Evolutionary conservation across 2,113 vertebrate genomes (phyloP).

Genomic region (Hucho hucho): DNA sequence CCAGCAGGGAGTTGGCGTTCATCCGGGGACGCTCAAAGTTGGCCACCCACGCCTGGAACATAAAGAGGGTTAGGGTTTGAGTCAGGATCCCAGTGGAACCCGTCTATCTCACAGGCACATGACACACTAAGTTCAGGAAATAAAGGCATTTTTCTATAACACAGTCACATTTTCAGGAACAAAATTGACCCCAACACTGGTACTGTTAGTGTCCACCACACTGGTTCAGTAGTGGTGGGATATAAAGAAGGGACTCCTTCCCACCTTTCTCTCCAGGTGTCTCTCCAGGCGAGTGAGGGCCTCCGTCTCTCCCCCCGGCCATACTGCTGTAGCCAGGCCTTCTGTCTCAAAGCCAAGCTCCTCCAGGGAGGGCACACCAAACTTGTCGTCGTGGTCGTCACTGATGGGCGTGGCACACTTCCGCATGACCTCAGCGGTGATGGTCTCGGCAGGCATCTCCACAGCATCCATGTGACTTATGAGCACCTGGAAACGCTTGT

Average conservation of each 20-base stretch:
- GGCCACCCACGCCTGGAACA: slow-evolving; percentile 90
- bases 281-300: slow-evolving; percentile 90
- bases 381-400: slow-evolving; percentile 87
- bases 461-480: slow-evolving; percentile 86
- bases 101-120: background rate
- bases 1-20: slow-evolving; percentile 92
- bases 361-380: slow-evolving; percentile 85
- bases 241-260: background rate
- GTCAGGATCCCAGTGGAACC: background rate
- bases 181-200: background rate
- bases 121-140: background rate
- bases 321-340: slow-evolving; percentile 85
- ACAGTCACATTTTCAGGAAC: too few relatives aligned
- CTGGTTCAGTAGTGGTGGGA: background rate
- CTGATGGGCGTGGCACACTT: slow-evolving; percentile 79
- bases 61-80: background rate
- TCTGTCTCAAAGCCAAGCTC: slow-evolving; percentile 93
- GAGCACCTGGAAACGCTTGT: slow-evolving; percentile 85
- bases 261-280: slow-evolving; percentile 92
- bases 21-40: slow-evolving; percentile 94
- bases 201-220: background rate
- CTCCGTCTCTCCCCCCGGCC: slow-evolving; percentile 95
- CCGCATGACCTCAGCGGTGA: slow-evolving; percentile 81
- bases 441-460: slow-evolving; percentile 81
- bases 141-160: background rate